phyloP scores from a whole-genome alignment of 2,888 invertebrate genomes.

The Mactromeris polynyma region DNA sequence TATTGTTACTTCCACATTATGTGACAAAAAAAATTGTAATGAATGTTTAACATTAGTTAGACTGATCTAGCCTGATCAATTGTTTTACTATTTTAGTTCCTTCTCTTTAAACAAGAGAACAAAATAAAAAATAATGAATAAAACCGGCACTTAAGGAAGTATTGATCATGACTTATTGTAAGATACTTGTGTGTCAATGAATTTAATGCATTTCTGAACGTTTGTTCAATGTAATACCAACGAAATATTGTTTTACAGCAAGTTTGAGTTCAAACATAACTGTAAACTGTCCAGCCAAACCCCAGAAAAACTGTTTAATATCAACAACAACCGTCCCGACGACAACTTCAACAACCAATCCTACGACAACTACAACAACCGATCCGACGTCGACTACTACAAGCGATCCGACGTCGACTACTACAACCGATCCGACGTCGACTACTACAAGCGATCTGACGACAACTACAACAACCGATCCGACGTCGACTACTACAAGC shows the following conservation, averaged over 20 bases:
- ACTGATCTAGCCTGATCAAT: too few relatives aligned
- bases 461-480: constrained; percentile 15
- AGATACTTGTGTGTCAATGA: not conserved
- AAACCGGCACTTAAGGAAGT: too few relatives aligned
- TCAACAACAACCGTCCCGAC: constrained; percentile 19
- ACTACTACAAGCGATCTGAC: not conserved
- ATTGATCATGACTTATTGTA: too few relatives aligned
- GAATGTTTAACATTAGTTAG: too few relatives aligned
- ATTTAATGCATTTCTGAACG: not conserved
- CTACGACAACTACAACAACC: constrained; percentile 8
- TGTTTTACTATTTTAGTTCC: too few relatives aligned
- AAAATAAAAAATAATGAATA: too few relatives aligned
- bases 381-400: not conserved
- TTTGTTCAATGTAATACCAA: not conserved
- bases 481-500: not conserved
- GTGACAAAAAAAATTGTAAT: too few relatives aligned
- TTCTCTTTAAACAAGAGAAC: too few relatives aligned
- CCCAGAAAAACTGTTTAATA: constrained; percentile 10
- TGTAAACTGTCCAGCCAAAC: constrained; percentile 19
- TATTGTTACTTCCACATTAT: too few relatives aligned
- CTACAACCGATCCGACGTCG: constrained; percentile 1
- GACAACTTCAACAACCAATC: not conserved
- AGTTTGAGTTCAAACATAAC: constrained; percentile 25
- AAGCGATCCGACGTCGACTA: not conserved
- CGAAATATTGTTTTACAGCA: not conserved